Conservation (phyloP, 2,113 vertebrate genomes). For the Solenodon paradoxus region DNA sequence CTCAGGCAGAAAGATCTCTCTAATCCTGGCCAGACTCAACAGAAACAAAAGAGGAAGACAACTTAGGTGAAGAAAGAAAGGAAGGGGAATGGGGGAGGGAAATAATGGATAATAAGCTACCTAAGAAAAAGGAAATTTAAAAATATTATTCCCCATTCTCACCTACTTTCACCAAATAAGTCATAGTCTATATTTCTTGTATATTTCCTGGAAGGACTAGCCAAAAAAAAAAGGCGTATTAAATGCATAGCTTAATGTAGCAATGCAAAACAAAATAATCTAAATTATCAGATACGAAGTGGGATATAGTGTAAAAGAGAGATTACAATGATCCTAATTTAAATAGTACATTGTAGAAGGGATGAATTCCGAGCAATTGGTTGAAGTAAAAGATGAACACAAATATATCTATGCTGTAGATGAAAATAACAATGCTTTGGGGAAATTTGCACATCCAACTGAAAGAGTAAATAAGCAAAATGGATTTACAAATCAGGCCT, state of each 20-base stretch:
- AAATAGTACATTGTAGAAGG: not conserved
- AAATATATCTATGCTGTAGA: not conserved
- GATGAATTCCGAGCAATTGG: not conserved
- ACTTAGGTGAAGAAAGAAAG: not conserved
- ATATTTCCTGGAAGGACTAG: not conserved
- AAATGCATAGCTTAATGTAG: not conserved
- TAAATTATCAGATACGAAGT: constrained; percentile 24
- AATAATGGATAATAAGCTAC: not conserved
- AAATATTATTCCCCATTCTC: not conserved
- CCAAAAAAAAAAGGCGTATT: not conserved
- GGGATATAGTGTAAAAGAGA: not conserved
- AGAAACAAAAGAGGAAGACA: not conserved
- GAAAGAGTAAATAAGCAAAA: not conserved
- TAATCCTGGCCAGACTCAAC: not conserved
- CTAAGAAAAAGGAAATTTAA: not conserved
- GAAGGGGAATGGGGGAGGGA: no score
- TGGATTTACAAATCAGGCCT: not conserved
- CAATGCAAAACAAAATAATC: not conserved
- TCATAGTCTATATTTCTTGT: not conserved
- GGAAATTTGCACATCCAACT: not conserved
- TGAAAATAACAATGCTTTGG: not conserved
- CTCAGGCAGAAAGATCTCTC: not conserved
- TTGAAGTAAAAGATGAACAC: not conserved
- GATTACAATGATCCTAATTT: not conserved
- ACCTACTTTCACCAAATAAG: not conserved